A percentile compares a stretch with the other conserved stretches of the same genome.
These are phyloP conservation scores for Papilio glaucus DNA, from an alignment of 1,140 invertebrate genomes.

Conservation along the genomic window DNA sequence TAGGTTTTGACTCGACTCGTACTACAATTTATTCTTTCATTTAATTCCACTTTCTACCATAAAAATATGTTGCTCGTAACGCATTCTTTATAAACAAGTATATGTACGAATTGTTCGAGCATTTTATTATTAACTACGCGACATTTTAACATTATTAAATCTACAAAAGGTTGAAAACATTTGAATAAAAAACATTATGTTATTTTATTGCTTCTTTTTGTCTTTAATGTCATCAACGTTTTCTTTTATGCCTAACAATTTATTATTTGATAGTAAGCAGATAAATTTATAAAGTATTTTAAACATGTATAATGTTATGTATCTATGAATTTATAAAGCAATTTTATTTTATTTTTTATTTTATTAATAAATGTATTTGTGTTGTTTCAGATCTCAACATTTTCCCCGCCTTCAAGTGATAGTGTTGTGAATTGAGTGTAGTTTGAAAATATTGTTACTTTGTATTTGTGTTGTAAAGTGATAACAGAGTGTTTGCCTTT, in stretches of 20 bases:
- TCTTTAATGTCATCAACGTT: too few relatives aligned
- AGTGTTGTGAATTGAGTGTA: slow-evolving; percentile 18
- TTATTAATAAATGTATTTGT: background rate
- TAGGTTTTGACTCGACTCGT: slow-evolving; percentile 15
- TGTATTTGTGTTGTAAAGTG: slow-evolving; percentile 54
- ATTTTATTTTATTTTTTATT: too few relatives aligned
- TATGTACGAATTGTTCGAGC: background rate
- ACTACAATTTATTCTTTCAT: slow-evolving; percentile 1
- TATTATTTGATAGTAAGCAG: too few relatives aligned
- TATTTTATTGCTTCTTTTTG: too few relatives aligned
- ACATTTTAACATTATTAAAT: background rate
- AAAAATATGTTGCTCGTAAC: background rate
- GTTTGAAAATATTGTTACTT: slow-evolving; percentile 41
- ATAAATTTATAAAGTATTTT: too few relatives aligned
- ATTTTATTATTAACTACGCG: background rate
- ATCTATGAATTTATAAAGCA: too few relatives aligned
- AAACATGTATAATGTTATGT: too few relatives aligned
- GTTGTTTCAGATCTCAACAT: slow-evolving; percentile 52
- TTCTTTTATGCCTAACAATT: too few relatives aligned
- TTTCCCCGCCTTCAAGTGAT: background rate
- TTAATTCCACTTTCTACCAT: slow-evolving; percentile 8
- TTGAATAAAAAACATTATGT: too few relatives aligned
- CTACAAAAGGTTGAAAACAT: too few relatives aligned
- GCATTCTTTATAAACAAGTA: background rate
- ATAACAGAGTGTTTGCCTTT: slow-evolving; percentile 52